phyloP scores from a whole-genome alignment of 2,797 vertebrate genomes.

The Poecilia picta region DNA sequence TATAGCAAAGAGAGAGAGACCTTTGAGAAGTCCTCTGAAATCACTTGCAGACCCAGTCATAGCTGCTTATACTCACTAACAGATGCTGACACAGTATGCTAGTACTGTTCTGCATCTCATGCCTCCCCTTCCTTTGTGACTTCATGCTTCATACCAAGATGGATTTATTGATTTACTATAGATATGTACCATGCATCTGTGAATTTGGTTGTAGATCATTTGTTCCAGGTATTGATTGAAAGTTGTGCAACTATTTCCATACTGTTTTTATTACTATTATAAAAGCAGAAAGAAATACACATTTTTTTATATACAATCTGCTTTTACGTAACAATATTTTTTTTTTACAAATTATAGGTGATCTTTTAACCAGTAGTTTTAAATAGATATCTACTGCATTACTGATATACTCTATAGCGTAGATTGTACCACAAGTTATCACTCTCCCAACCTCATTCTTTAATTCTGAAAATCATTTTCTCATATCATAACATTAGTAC shows the following conservation, averaged over 20 bases:
- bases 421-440: slow-evolving; percentile 12
- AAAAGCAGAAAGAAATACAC: slow-evolving; percentile 28
- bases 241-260: slow-evolving; percentile 31
- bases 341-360: not conserved
- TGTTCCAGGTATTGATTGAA: slow-evolving; percentile 21
- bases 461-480: slow-evolving; percentile 15
- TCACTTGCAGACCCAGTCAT: slow-evolving; percentile 66
- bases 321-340: not conserved
- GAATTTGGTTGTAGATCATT: slow-evolving; percentile 32
- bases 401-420: not conserved
- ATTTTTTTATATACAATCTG: not conserved
- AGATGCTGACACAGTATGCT: slow-evolving; percentile 15
- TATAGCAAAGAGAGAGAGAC: slow-evolving; percentile 69
- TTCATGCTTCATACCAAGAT: slow-evolving; percentile 31
- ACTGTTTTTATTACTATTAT: slow-evolving; percentile 3
- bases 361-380: not conserved
- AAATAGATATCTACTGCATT: not conserved
- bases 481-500: slow-evolving; percentile 29
- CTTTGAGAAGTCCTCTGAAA: slow-evolving; percentile 74
- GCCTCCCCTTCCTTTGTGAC: slow-evolving; percentile 37
- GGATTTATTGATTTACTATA: slow-evolving; percentile 46
- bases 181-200: slow-evolving; percentile 22
- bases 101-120: slow-evolving; percentile 23
- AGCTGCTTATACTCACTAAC: slow-evolving; percentile 31
- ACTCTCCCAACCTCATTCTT: not conserved